phyloP scores from a whole-genome alignment of 92 coral and sea anemone genomes.

The Epizoanthus illoricatus region DNA sequence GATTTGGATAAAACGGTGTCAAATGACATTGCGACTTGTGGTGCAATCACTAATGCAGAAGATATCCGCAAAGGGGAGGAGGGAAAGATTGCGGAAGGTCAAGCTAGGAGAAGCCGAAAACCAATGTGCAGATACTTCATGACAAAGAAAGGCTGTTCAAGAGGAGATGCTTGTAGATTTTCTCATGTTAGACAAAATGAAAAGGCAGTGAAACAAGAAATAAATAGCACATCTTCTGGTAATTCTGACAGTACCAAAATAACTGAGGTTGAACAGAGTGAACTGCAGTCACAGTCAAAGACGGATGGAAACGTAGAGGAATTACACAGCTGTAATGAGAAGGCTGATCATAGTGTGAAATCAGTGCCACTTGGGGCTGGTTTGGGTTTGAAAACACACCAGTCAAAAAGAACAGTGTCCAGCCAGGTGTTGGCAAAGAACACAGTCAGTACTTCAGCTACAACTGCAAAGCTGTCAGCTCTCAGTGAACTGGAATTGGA shows the following conservation, averaged over 20 bases:
- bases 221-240: neutral
- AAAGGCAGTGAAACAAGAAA: slow-evolving; percentile 6
- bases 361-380: neutral
- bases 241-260: neutral
- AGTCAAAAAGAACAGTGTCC: neutral
- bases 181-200: slow-evolving; percentile 20
- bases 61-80: neutral
- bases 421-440: neutral
- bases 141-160: slow-evolving; percentile 40
- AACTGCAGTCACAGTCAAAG: neutral
- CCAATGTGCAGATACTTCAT: slow-evolving; percentile 48
- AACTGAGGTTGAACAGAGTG: neutral
- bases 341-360: neutral
- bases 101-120: neutral
- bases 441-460: slow-evolving; percentile 2
- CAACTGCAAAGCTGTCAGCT: slow-evolving; percentile 41
- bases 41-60: neutral
- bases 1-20: neutral
- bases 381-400: neutral
- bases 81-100: neutral
- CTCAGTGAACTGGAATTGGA: slow-evolving; percentile 42
- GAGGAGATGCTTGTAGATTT: slow-evolving; percentile 50
- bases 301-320: neutral
- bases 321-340: neutral
- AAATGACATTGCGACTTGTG: neutral